Percentiles rank a stretch among this genome's conserved stretches.
Conservation (phyloP, 2,888 invertebrate genomes). For the Dicycla oo region DNA sequence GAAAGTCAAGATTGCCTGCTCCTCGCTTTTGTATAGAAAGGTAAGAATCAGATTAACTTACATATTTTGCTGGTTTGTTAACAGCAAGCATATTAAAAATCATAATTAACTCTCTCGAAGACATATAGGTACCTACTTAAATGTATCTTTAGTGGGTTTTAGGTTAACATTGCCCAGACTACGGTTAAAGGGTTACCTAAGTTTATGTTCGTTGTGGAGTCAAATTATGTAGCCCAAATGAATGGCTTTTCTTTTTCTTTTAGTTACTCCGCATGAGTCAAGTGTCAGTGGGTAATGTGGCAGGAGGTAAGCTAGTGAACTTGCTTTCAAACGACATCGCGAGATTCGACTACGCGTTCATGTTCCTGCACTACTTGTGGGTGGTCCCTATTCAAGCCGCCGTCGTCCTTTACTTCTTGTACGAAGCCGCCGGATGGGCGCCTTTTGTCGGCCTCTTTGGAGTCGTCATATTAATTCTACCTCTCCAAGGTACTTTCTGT, state of each 20-base stretch:
- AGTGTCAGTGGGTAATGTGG: conserved; percentile 92
- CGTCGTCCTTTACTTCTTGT: conserved; percentile 86
- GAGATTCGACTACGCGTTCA: conserved; percentile 93
- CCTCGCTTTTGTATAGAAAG: conserved; percentile 94
- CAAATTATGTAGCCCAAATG: not conserved
- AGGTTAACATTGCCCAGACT: no score
- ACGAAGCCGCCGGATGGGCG: conserved; percentile 79
- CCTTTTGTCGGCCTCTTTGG: conserved; percentile 84
- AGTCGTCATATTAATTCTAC: conserved; percentile 90
- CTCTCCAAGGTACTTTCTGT: conserved; percentile 83
- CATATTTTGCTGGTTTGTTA: not conserved
- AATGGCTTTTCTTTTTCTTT: conserved; percentile 54
- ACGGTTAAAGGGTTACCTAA: not conserved
- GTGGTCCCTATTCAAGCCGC: conserved; percentile 93
- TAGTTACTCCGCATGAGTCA: conserved; percentile 94
- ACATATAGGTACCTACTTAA: not conserved
- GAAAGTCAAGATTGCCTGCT: conserved; percentile 93
- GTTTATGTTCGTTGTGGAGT: not conserved
- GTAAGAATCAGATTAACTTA: conserved; percentile 78
- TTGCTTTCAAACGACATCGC: conserved; percentile 95
- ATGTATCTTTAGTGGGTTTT: no score
- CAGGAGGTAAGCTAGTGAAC: conserved; percentile 95
- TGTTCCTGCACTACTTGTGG: conserved; percentile 94
- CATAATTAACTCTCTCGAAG: not conserved
- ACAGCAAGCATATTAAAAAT: not conserved